Base-by-base conservation (phyloP, 2,113 vertebrate species). In the Dipodomys merriami region DNA sequence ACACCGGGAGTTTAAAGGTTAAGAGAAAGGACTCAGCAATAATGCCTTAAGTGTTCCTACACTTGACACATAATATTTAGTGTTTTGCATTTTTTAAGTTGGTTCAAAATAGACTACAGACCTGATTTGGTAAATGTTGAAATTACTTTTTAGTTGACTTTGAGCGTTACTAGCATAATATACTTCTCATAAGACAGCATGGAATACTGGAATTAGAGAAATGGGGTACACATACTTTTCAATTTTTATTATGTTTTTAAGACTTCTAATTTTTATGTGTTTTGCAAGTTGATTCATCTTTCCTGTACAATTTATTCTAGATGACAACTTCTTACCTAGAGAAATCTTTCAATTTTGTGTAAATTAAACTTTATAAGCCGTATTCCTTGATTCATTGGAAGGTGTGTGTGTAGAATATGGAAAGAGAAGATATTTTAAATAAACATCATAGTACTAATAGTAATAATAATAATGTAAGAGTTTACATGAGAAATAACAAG, bases 1-100 rank as follows among this genome's bases (percentile, higher is more conserved):
- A 95, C 60, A 95, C 69, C 65, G 90, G n/a, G 72, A 93, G 85
- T 74, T 91, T 90, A 93, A 89, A 95, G 68, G 81, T 92, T 83
- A 92, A 79, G 71, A 84, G 12, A 11, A 82, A 93, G 57, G 19
- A 76, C 64, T 92, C 80, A 93, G 79, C 64, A 79, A 93, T 97
- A 94, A 95, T 62, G 87, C 88, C 88, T 95, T 95, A 90, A 93
- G 82, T 83, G 44, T 78, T 72, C 8, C 57, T 87, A 64, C 1
- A n/a, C 9, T 85, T 85, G 88, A 90, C 88, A 93, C 8, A 87
- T 72, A 72, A 85, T 49, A 53, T 88, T 92, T 73, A 87, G 27
- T 29, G 76, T 74, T 68, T 83, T 82, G 4, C 3, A 82, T 18
- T 62, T 25, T 53, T 79, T 30, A 2, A 12, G 7, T 29, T 76